Base-by-base conservation (phyloP, 2,888 invertebrate species). In the Steinernema scapterisci region DNA sequence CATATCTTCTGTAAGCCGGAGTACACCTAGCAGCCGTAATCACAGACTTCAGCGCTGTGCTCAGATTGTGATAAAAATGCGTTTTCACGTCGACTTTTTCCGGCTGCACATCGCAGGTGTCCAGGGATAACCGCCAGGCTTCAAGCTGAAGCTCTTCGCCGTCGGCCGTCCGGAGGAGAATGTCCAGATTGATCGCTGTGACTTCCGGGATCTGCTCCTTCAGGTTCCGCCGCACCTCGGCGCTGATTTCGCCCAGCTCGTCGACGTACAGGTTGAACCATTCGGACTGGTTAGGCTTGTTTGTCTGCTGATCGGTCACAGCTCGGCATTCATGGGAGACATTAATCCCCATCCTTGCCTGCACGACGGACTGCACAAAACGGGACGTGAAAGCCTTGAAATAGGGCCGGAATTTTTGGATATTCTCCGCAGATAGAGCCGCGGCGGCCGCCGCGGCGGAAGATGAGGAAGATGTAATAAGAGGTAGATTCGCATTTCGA, bases 11-110 rank as follows among this genome's bases (percentile, higher is more conserved):
- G 87, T 95, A 96, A 16, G 95, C 95, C 9, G 95, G 95, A 70
- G 94, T 94, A 77, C 93, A 92, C 87, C 96, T 91, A 44, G 95
- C 94, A 52, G 95, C 92, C 48, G 93, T 93, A 70, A 96, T 91
- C 71, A 95, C 91, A 0, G 95, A 94, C 88, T 95, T 95, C 5
- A 96, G 90, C 88, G 96, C 91, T 73, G 93, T 92, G 76, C 94
- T 93, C 94, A 96, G 95, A 79, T 94, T 91, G 88, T 94, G 94
- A 88, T 96, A 95, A 0, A 95, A 25, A 16, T 48, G 71, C n/a
- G 86, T 27, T 11, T 43, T 46, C 16, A 85, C 86, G 6, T 85
- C 84, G 13, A 87, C 82, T 74, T 79, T 79, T 3, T 83, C 80
- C 1, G 63, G 63, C 31, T 25, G 63, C 16, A 63, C 31, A 16